Evolutionary conservation across 2,797 vertebrate genomes (phyloP), one percentile per base, ranked within the genome.

Genomic region (Melanogrammus aeglefinus): DNA sequence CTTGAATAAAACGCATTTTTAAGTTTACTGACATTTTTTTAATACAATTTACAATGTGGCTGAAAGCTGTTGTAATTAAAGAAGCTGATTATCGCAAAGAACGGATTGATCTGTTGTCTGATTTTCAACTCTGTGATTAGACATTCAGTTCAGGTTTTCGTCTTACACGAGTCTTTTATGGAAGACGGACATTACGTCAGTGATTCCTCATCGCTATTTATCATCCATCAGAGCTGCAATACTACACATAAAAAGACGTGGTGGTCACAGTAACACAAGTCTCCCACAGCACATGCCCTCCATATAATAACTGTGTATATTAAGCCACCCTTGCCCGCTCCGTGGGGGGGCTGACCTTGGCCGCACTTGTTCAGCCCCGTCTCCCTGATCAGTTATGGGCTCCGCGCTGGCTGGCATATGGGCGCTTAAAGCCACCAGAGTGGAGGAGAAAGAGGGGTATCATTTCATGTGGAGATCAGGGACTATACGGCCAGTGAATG

Each of bases 321-420:
- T 78, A 89, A 92, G 78, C 84, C 88, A 82, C 87, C 89, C 88
- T 89, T 89, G 91, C 92, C 81, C 79, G 75, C 85, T 75, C 89
- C 93, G 91, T 91, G 88, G 91, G 92, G 63, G 90, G 16, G 94
- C 92, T 91, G 91, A 92, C 92, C 91, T 57, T 90, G 86, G 91
- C 92, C 89, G 83, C 82, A 87, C 85, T 88, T 90, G 91, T 94
- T 94, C 93, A 94, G 21, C 84, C 93, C 88, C 88, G 90, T 91
- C 94, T 95, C 94, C 96, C 94, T 94, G 95, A 95, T 95, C 95
- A 94, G 93, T 97, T 97, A 95, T 94, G 93, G 93, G 91, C 88
- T 93, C 93, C 92, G 91, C 91, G 87, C 91, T 93, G 91, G 87
- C 89, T 91, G 90, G 91, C 92, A 95, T 94, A 95, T 94, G 92